Evolutionary conservation across 2,888 invertebrate genomes (phyloP), one percentile per base, ranked within the genome.

Genomic region (Entomobrya proxima): DNA sequence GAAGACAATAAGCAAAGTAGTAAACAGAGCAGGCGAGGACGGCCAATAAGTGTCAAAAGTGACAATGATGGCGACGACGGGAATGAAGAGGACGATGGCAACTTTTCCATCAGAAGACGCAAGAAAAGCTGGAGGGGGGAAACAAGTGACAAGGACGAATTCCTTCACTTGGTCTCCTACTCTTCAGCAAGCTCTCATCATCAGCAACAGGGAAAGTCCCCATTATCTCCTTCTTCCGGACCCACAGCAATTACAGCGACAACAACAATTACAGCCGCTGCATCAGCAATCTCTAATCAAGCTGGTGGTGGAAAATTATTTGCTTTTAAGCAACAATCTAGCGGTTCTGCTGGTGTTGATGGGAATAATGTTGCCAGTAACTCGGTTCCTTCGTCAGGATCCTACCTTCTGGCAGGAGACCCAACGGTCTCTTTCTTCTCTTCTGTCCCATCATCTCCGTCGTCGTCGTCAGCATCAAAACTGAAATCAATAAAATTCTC

Each of bases 401-500:
- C 69, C 21, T 58, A 11, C 24, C 44, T 44, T 40, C 64, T 64
- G 44, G 27, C 72, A 40, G 30, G 27, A 4, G 50, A 24, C 30
- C 32, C 64, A 40, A 32, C 82, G 11, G 21, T 64, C 35, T 64
- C 64, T 7, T 75, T 82, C 21, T 44, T 47, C 58, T 44, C 75
- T 7, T 55, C 74, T 58, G 35, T 74, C 24, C 40, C 82, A 24
- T 47, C 74, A 24, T 75, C 75, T 50, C 44, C 61, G 24, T 58
- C 76, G n/a, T 40, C 61, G 9, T 52, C 78, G n/a, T 58, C 78
- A 52, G 5, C 69, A 69, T 55, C 55, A 35, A 72, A 81, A 82
- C 13, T 75, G 32, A 82, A 82, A 82, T 82, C 82, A 75, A 82
- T 82, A 82, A 82, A 82, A 75, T 75, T 61, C 58, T 13, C 76